Evolutionary conservation across 2,888 invertebrate species (phyloP).

Genomic region (Drosophila mercatorum): DNA sequence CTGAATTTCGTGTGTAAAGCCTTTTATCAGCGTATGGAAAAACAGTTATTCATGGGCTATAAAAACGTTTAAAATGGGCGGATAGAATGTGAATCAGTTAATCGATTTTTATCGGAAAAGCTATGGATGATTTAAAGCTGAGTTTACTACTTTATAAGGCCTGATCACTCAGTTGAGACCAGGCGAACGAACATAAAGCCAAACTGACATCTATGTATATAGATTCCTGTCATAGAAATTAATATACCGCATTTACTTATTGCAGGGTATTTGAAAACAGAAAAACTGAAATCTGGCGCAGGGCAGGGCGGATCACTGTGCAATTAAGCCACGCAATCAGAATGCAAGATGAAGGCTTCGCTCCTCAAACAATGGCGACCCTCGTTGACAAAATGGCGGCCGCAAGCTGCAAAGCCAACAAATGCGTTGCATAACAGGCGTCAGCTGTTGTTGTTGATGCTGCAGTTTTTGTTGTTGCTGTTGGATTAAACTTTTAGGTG

Average conservation of each 20-base stretch:
- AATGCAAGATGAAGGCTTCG: constrained; percentile 75
- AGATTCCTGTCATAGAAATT: too few relatives aligned
- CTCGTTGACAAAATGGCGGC: constrained; percentile 67
- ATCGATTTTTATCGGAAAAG: background rate
- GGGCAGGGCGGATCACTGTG: constrained; percentile 39
- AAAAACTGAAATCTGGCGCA: constrained; percentile 50
- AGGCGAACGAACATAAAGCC: too few relatives aligned
- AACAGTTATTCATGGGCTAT: too few relatives aligned
- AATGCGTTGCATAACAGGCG: constrained; percentile 50
- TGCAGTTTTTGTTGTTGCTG: constrained; percentile 23
- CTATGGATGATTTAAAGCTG: background rate
- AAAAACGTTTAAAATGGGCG: background rate
- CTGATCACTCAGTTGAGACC: too few relatives aligned
- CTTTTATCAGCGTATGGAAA: too few relatives aligned
- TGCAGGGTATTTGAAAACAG: background rate
- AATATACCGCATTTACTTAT: background rate
- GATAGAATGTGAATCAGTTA: background rate
- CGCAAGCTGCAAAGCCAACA: constrained; percentile 73
- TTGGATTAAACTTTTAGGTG: constrained; percentile 50
- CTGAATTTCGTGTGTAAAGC: too few relatives aligned
- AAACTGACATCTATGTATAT: too few relatives aligned
- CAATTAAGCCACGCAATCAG: constrained; percentile 77
- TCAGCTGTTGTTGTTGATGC: constrained; percentile 27
- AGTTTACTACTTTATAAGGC: too few relatives aligned
- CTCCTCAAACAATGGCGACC: constrained; percentile 62